Conservation (phyloP, 2,888 invertebrate genomes). For the Carabus problematicus region DNA sequence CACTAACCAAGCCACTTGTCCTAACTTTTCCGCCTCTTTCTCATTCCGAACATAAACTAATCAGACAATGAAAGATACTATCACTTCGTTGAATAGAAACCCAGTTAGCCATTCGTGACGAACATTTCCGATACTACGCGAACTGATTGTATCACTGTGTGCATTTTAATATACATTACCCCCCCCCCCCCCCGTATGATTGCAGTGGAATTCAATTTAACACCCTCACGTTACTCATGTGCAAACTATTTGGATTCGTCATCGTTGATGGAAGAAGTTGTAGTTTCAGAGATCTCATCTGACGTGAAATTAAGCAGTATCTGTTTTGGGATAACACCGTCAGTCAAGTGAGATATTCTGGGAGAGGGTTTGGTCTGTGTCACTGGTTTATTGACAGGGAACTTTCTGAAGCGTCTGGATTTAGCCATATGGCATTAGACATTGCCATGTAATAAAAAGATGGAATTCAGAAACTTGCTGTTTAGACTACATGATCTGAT, state of each 20-base stretch:
- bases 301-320: background rate
- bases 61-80: constrained; percentile 8
- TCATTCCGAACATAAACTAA: constrained; percentile 7
- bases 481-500: too few species aligned
- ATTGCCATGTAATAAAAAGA: too few species aligned
- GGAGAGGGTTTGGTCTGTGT: too few species aligned
- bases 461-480: too few species aligned
- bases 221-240: constrained; percentile 21
- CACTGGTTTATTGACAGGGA: too few species aligned
- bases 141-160: constrained; percentile 12
- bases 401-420: too few species aligned
- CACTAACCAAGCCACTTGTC: constrained; percentile 26
- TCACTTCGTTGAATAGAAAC: too few species aligned
- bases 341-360: too few species aligned
- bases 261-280: background rate
- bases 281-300: background rate
- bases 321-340: too few species aligned
- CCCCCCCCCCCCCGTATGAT: constrained; percentile 1
- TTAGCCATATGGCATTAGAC: too few species aligned
- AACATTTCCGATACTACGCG: constrained; percentile 7
- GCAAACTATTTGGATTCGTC: constrained; percentile 3
- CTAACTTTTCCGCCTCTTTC: background rate
- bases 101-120: background rate
- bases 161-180: constrained; percentile 3
- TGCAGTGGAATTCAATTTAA: constrained; percentile 26